Percentiles rank a stretch among this genome's conserved stretches.
These are phyloP conservation scores for Ischnus inquisitorius DNA, from an alignment of 2,888 invertebrate species.

Conservation along the genomic window DNA sequence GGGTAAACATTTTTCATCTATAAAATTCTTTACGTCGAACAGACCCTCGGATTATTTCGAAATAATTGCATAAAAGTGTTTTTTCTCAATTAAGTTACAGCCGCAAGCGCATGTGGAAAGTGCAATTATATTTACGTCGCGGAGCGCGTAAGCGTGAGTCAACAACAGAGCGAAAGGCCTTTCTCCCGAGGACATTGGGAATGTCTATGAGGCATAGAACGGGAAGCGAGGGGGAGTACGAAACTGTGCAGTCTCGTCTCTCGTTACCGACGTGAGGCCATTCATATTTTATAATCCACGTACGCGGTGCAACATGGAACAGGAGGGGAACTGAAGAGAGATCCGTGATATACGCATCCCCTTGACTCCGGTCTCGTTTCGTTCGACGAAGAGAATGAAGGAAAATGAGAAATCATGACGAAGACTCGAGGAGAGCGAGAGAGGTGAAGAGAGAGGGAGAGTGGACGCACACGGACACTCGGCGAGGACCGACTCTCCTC, in stretches of 20 bases:
- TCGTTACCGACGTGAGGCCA: conserved; percentile 27
- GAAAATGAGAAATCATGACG: conserved; percentile 29
- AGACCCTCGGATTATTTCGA: neutral
- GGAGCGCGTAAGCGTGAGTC: neutral
- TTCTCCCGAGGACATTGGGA: conserved; percentile 57
- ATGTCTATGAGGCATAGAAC: conserved; percentile 27
- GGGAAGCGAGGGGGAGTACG: conserved; percentile 4
- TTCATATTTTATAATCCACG: conserved; percentile 44
- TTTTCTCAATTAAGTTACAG: neutral
- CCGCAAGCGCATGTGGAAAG: conserved; percentile 3
- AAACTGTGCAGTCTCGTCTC: conserved; percentile 14
- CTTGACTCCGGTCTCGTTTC: conserved; percentile 36
- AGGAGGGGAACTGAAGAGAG: neutral
- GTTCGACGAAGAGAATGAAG: conserved; percentile 3
- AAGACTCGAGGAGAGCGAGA: neutral
- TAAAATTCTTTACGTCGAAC: no score
- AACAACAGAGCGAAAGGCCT: conserved; percentile 5
- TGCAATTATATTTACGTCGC: conserved; percentile 40
- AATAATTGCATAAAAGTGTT: neutral
- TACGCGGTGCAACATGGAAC: neutral
- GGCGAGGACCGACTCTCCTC: neutral
- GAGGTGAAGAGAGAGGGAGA: neutral
- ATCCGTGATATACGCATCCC: conserved; percentile 21
- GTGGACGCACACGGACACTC: neutral
- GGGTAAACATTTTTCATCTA: no score